Percentiles rank a stretch among this genome's conserved stretches.
phyloP scores from a whole-genome alignment of 2,888 invertebrate species.

The Entomobrya proxima region DNA sequence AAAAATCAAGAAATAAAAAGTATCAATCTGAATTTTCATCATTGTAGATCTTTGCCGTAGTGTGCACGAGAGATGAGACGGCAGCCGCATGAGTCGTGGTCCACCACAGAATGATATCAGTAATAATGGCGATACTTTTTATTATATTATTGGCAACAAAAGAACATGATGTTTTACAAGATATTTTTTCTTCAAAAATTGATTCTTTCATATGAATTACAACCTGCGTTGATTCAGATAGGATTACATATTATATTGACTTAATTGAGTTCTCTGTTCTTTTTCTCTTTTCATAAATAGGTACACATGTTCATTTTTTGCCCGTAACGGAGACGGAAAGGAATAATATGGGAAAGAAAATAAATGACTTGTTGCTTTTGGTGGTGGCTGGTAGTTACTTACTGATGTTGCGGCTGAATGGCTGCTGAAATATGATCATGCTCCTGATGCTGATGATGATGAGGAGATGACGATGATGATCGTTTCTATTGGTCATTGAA shows the following conservation, averaged over 20 bases:
- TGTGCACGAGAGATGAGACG: background rate
- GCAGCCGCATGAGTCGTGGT: background rate
- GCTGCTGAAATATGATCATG: conserved; percentile 61
- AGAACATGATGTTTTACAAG: conserved; percentile 46
- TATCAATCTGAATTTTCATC: conserved; percentile 34
- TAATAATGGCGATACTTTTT: background rate
- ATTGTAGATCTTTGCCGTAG: background rate
- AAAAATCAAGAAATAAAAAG: conserved; percentile 15
- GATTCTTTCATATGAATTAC: conserved; percentile 36
- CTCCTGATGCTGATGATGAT: conserved; percentile 13
- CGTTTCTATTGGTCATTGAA: conserved; percentile 65
- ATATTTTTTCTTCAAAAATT: conserved; percentile 38
- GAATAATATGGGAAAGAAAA: conserved; percentile 35
- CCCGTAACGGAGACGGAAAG: conserved; percentile 16
- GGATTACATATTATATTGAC: conserved; percentile 50
- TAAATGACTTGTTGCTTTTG: conserved; percentile 39
- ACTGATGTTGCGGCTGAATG: conserved; percentile 29
- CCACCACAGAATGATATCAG: background rate
- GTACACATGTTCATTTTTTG: conserved; percentile 34
- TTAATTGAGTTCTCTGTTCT: conserved; percentile 50
- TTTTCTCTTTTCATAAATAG: conserved; percentile 34
- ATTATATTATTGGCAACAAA: conserved; percentile 33
- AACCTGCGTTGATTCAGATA: conserved; percentile 26
- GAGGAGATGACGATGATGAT: conserved; percentile 36
- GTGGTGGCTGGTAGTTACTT: background rate